Evolutionary conservation across 2,113 vertebrate species (phyloP).

Genomic region (Circaetus cinerascens): DNA sequence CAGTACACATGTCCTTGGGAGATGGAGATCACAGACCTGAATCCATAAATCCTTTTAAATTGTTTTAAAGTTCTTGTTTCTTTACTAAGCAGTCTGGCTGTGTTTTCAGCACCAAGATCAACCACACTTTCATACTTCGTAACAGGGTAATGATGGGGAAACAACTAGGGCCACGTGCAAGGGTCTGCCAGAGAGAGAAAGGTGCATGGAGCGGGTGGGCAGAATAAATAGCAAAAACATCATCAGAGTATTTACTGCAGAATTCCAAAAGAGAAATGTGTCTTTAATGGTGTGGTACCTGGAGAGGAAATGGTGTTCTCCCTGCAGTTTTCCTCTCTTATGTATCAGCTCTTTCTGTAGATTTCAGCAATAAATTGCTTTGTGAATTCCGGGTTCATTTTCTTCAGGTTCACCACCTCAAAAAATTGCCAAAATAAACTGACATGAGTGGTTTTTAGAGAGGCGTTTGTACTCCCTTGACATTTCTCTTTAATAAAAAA

Average conservation of each 20-base stretch:
- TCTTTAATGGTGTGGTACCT: background rate
- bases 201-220: background rate
- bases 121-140: fast-evolving
- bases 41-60: background rate
- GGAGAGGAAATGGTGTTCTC: background rate
- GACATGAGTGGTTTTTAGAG: background rate
- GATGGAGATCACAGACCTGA: background rate
- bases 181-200: background rate
- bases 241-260: background rate
- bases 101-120: background rate
- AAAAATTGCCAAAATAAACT: background rate
- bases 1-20: background rate
- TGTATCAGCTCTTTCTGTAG: background rate
- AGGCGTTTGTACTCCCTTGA: background rate
- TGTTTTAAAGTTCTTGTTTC: background rate
- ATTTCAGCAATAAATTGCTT: background rate
- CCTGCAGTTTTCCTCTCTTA: background rate
- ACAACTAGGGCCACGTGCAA: background rate
- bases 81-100: background rate
- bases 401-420: background rate
- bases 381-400: background rate
- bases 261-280: background rate
- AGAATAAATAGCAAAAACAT: background rate
- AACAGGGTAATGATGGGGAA: background rate
- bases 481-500: background rate